Conservation (phyloP, 2,888 invertebrate genomes). For the Andrena haemorrhoa region DNA sequence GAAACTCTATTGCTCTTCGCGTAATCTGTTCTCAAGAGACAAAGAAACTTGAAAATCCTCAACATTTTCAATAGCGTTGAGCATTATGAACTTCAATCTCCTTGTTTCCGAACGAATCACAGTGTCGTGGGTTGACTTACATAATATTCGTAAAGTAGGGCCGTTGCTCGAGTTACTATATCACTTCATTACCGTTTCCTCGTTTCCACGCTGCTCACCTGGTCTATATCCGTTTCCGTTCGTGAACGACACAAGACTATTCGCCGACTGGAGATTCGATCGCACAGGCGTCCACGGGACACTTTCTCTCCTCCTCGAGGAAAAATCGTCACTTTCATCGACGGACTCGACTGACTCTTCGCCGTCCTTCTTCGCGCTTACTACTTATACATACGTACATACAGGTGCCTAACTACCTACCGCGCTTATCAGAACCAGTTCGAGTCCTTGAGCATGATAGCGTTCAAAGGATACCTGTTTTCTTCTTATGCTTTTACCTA, state of each 20-base stretch:
- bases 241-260: constrained; percentile 46
- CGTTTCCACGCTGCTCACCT: constrained; percentile 10
- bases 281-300: constrained; percentile 69
- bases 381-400: too few relatives aligned
- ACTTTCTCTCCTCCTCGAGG: constrained; percentile 79
- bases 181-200: constrained; percentile 29
- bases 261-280: constrained; percentile 24
- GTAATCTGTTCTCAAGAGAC: too few relatives aligned
- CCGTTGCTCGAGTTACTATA: constrained; percentile 16
- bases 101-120: neutral
- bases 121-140: constrained; percentile 12
- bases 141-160: constrained; percentile 35
- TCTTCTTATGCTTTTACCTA: too few relatives aligned
- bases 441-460: too few relatives aligned
- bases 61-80: too few relatives aligned
- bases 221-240: constrained; percentile 41
- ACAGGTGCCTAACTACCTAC: too few relatives aligned
- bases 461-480: too few relatives aligned
- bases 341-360: constrained; percentile 16
- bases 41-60: too few relatives aligned
- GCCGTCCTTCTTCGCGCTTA: neutral
- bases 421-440: too few relatives aligned
- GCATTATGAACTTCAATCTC: neutral
- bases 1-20: too few relatives aligned
- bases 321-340: constrained; percentile 79